phyloP scores from a whole-genome alignment of 2,113 vertebrate species.

The Todiramphus saurophagus region DNA sequence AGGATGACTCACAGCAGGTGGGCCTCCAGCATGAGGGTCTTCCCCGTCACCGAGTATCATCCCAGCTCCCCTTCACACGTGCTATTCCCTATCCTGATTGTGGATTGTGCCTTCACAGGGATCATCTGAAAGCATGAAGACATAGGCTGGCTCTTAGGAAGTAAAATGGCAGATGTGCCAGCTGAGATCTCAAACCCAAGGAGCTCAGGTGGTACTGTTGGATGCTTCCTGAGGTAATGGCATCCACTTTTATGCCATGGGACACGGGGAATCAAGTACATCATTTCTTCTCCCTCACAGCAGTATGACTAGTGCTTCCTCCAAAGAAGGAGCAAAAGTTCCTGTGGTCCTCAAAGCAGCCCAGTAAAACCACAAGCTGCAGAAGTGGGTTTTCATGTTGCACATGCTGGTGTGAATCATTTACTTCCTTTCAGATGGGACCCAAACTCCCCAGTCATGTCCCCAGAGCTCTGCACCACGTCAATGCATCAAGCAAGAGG shows the following conservation, averaged over 20 bases:
- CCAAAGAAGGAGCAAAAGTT: not conserved
- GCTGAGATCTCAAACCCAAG: not conserved
- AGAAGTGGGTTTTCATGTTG: not conserved
- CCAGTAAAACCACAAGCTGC: not conserved
- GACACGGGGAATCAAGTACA: not conserved
- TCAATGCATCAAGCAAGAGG: not conserved
- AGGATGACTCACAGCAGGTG: not conserved
- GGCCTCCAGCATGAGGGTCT: not conserved
- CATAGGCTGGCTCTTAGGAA: accelerated
- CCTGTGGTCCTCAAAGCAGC: not conserved
- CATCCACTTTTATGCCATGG: not conserved
- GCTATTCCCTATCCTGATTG: not conserved
- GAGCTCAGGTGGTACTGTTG: not conserved
- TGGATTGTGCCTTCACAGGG: not conserved
- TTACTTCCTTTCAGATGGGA: not conserved
- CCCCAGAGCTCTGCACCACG: not conserved
- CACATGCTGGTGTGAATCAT: not conserved
- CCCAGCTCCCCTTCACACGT: not conserved
- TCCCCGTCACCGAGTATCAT: accelerated
- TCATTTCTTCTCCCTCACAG: not conserved
- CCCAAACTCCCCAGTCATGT: not conserved
- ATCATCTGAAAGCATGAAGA: not conserved
- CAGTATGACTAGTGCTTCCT: not conserved
- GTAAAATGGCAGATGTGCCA: not conserved
- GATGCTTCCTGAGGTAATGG: not conserved